Evolutionary conservation across 2,797 vertebrate genomes (phyloP).

Genomic region (Lophotriccus pileatus): DNA sequence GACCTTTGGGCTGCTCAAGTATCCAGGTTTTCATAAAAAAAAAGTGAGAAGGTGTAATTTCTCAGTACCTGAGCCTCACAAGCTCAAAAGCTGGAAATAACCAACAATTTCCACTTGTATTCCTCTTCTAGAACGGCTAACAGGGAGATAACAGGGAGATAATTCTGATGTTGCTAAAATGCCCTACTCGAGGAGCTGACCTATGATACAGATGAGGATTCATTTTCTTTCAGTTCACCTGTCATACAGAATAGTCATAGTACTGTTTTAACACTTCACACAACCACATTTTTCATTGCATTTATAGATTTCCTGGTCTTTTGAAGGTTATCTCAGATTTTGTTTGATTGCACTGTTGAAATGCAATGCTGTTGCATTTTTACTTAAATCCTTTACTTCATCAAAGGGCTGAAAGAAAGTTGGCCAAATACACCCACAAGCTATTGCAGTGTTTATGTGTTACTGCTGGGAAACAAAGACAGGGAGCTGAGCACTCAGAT

Average conservation of each 20-base stretch:
- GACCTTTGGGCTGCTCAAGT: neutral
- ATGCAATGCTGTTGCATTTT: neutral
- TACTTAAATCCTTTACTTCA: neutral
- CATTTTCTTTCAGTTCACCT: neutral
- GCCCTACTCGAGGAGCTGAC: neutral
- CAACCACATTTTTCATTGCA: neutral
- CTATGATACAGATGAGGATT: neutral
- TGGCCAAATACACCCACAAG: neutral
- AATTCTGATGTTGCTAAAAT: neutral
- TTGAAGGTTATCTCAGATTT: neutral
- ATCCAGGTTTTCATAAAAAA: neutral
- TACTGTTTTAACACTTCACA: neutral
- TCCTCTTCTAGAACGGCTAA: neutral
- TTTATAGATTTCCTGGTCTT: neutral
- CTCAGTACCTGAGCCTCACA: neutral
- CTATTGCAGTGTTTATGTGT: rapidly evolving
- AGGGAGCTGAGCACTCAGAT: constrained; percentile 12
- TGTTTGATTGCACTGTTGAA: neutral
- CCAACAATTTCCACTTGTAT: neutral
- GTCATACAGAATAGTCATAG: neutral
- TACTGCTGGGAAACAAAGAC: neutral
- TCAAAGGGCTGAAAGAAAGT: neutral
- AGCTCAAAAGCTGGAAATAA: neutral
- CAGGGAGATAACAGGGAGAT: neutral
- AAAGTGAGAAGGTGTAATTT: neutral